Base-by-base conservation (phyloP, 2,888 invertebrate genomes). In the Cheilosia scutellata region DNA sequence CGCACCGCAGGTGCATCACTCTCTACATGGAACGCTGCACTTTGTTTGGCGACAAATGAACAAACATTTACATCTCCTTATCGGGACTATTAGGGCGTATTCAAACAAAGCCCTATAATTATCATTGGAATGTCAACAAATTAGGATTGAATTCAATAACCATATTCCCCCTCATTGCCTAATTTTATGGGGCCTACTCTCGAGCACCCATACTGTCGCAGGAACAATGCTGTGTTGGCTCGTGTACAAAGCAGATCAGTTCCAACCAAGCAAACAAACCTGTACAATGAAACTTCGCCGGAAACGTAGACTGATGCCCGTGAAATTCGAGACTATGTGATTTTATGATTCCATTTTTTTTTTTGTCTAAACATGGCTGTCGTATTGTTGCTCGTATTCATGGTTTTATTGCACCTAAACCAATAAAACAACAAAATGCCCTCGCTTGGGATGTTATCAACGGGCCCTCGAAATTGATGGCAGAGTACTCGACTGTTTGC, bases 351-450 rank as follows among this genome's bases (percentile, higher is more conserved):
- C 47, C 60, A 60, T 60, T 72, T 62, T 72, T 75, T 55, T 42
- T 16, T 9, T 63, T n/a, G n/a, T 42, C 37, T 11, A 11, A 33
- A 20, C 42, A 58, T n/a, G n/a, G n/a, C n/a, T n/a, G n/a, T n/a
- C n/a, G n/a, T n/a, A n/a, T 42, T 66, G 66, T 60, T 77, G 60
- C 53, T 51, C 40, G 66, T 42, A 66, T 58, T 62, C 68, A 57
- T 70, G 70, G 37, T 58, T 57, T 83, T 83, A 58, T 40, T 74
- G 57, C 60, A 74, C 53, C 74, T 83, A 68, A 74, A 65, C 83
- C 74, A 83, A 79, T 70, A 44, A 75, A 83, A 75, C 27, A 68
- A 63, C 25, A 77, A 29, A 71, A 37, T 47, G 51, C 58, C 16
- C 44, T 58, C 47, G 65, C 31, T 51, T 60, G n/a, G 40, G 29